Base-by-base conservation (phyloP, 2,888 invertebrate genomes). In the Phaedon cochleariae region DNA sequence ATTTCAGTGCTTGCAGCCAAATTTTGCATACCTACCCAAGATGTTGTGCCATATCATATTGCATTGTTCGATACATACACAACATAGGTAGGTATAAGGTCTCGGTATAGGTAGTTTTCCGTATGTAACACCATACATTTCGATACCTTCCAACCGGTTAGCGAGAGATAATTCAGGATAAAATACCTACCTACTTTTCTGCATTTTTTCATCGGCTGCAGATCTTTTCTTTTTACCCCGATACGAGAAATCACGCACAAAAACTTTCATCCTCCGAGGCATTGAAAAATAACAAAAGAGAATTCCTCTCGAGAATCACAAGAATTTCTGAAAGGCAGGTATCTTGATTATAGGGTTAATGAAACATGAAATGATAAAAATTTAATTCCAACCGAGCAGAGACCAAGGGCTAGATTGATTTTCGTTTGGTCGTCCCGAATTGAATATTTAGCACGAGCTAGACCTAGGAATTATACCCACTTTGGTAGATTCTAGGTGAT, bases 321-420 rank as follows among this genome's bases (percentile, higher is more conserved):
- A 48, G 55, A 67, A 63, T 59, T 59, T 69, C 52, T 49, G 61
- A 67, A 62, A 60, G 60, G 52, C 61, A 64, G 64, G 67, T 64
- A 65, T 63, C 57, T 54, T 60, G 58, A 65, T 71, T 68, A 67
- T 67, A 60, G 69, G 69, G 69, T 69, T 71, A 71, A 71, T 68
- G 68, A 71, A 71, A 69, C 71, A 67, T 71, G 64, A 71, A 69
- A 67, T 68, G 67, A 70, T 70, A 73, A 73, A 74, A 73, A 70
- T 69, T 70, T 67, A 65, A 70, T 72, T 66, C 62, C 61, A 72
- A 64, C 64, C 64, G 61, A 62, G 60, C 65, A 62, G 62, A 60
- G 57, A 68, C 55, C 64, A 54, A 62, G 68, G 55, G 55, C 69
- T 49, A 62, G 68, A 73, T 72, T 73, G 73, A 73, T 72, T 71